Conservation (phyloP, 2,888 invertebrate species). For the Agriopis leucophaearia region DNA sequence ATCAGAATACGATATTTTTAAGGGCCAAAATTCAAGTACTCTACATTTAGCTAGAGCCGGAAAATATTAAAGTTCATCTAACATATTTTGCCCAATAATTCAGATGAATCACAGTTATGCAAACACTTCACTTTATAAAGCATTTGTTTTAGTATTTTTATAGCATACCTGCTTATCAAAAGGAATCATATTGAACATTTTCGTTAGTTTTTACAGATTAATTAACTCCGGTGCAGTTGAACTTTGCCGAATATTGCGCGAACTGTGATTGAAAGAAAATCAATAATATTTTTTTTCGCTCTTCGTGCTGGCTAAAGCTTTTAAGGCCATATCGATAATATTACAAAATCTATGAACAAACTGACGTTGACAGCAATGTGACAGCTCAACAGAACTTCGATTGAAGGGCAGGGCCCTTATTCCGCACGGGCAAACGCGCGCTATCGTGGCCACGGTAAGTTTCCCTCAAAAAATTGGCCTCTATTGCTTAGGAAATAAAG, state of each 20-base stretch:
- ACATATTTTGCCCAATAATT: not conserved
- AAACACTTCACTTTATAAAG: not conserved
- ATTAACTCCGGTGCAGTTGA: not conserved
- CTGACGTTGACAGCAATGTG: too few relatives aligned
- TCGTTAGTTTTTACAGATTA: not conserved
- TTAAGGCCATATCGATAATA: too few relatives aligned
- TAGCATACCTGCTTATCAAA: not conserved
- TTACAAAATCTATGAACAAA: too few relatives aligned
- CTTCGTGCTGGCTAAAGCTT: too few relatives aligned
- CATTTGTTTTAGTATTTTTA: not conserved
- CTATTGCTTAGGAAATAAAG: too few relatives aligned
- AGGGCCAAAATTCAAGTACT: not conserved
- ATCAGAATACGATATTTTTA: not conserved
- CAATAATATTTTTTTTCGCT: too few relatives aligned
- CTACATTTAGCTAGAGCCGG: not conserved
- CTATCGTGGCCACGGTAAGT: too few relatives aligned
- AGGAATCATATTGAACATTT: not conserved
- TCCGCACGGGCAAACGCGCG: too few relatives aligned
- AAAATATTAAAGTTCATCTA: not conserved
- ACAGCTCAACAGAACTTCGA: too few relatives aligned
- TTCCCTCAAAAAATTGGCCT: too few relatives aligned
- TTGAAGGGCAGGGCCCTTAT: too few relatives aligned
- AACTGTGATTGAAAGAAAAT: constrained; percentile 21
- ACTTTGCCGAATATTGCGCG: constrained; percentile 19
- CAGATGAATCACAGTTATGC: not conserved